phyloP scores from a whole-genome alignment of 2,797 vertebrate genomes.

The Botia kubotai region DNA sequence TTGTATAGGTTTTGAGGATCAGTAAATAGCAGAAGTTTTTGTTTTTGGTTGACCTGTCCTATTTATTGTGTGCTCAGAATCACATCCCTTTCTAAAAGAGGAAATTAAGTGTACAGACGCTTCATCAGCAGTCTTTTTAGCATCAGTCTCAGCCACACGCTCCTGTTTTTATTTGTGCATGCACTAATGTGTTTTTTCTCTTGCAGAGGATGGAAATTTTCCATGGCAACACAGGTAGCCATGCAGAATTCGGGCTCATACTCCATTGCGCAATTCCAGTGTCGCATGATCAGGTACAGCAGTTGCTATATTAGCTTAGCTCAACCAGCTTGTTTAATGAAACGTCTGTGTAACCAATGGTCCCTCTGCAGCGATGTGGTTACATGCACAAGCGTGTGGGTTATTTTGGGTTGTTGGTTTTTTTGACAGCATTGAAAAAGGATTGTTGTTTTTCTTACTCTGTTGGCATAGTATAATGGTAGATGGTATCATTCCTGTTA shows the following conservation, averaged over 20 bases:
- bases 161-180: neutral
- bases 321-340: slow-evolving; percentile 10
- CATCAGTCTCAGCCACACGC: neutral
- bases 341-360: neutral
- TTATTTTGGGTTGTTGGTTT: slow-evolving; percentile 4
- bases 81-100: neutral
- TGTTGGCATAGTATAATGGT: too few species aligned
- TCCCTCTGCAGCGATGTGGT: neutral
- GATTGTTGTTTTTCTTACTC: neutral
- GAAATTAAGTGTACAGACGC: neutral
- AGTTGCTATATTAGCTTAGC: neutral
- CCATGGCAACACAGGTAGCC: slow-evolving; percentile 97
- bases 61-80: neutral
- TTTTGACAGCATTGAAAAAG: neutral
- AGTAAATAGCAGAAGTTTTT: too few species aligned
- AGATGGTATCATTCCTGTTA: too few species aligned
- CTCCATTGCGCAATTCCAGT: slow-evolving; percentile 96
- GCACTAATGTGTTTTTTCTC: slow-evolving; percentile 36
- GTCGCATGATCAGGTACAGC: slow-evolving; percentile 83
- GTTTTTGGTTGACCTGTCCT: too few species aligned
- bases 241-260: slow-evolving; percentile 97
- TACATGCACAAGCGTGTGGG: neutral
- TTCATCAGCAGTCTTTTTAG: neutral
- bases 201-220: slow-evolving; percentile 95
- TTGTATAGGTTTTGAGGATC: too few species aligned